Evolutionary conservation across 2,797 vertebrate genomes (phyloP).

Genomic region (Okamejei kenojei): DNA sequence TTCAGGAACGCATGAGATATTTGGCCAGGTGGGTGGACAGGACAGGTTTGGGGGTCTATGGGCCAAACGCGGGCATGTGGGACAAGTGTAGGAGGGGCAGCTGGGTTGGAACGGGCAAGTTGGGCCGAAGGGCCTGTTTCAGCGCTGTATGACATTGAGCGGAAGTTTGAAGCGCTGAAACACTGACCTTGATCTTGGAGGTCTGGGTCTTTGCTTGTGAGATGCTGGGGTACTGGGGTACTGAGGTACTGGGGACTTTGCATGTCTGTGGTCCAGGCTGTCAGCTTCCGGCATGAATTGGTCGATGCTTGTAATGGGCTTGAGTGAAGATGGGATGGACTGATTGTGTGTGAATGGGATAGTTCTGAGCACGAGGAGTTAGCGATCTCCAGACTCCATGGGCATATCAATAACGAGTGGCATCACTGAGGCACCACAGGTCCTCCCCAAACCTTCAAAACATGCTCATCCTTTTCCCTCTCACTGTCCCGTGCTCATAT

Average conservation of each 20-base stretch:
- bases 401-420: conserved; percentile 4
- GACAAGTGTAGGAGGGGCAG: no score
- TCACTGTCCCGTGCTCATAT: neutral
- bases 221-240: neutral
- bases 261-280: neutral
- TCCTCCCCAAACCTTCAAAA: conserved; percentile 44
- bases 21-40: no score
- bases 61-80: no score
- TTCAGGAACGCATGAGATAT: neutral
- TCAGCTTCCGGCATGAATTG: neutral
- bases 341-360: neutral
- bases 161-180: neutral
- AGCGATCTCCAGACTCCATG: neutral
- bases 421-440: conserved; percentile 22
- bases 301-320: neutral
- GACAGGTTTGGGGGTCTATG: no score
- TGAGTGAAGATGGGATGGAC: neutral
- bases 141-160: neutral
- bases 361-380: neutral
- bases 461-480: conserved; percentile 32
- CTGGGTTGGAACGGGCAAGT: no score
- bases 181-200: no score
- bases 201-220: no score
- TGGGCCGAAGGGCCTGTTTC: no score
- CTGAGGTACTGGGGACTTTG: neutral